Base-by-base conservation (phyloP, 2,888 invertebrate genomes). In the Schizotus pectinicornis region DNA sequence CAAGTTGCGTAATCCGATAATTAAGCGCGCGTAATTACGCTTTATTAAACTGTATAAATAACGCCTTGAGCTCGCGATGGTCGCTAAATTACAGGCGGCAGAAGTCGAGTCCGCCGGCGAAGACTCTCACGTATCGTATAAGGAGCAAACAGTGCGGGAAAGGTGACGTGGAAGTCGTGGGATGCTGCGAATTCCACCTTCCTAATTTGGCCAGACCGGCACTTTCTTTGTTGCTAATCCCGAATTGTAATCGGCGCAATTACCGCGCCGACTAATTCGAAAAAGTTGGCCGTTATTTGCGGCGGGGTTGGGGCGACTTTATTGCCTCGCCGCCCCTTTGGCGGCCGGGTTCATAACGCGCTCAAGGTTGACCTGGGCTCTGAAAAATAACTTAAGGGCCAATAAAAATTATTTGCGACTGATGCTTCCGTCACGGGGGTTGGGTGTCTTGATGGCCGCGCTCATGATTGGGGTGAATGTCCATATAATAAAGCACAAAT, bases 381-480 rank as follows among this genome's bases (percentile, higher is more conserved):
- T 22, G 22, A 22, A 22, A 22, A 22, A 5, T 22, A 22, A 22
- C 34, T 35, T 47, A 13, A 54, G 39, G 35, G 13, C 33, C 12
- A 47, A 47, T 54, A 54, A 54, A 47, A 53, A 53, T 46, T 54
- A 54, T 53, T 45, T 22, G 22, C 22, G 22, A 22, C 53, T 5
- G 22, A 22, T 45, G 34, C 30, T 31, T 35, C 22, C 38, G 6
- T 47, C 13, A 42, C 32, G 1, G 12, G 36, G n/a, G n/a, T n/a
- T 48, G 49, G 34, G 33, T 41, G 50, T 42, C 51, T 51, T 51
- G 42, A 51, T 35, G 35, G 37, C 38, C 34, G 14, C 32, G 38
- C 30, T 32, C 35, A 46, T 66, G 64, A 66, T 66, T 64, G 67
- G 63, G 67, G 64, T 67, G 67, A 67, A 67, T 38, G 63, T 48